These are phyloP conservation scores for Phalera bucephala DNA, from an alignment of 2,888 invertebrate genomes.

Conservation along the genomic window DNA sequence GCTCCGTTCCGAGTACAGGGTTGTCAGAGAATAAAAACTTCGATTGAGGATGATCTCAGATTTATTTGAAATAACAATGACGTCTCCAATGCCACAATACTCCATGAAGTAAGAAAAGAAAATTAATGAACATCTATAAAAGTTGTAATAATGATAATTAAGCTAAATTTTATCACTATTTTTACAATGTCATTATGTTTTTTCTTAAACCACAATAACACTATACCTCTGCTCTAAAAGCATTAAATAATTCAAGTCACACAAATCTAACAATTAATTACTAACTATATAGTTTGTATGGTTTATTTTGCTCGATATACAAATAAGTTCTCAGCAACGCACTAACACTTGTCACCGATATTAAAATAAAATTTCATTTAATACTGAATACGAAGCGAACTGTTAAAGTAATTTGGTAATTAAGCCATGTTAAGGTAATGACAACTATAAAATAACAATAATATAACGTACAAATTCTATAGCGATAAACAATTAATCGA, in stretches of 20 bases:
- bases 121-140: conserved; percentile 83
- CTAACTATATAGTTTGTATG: conserved; percentile 80
- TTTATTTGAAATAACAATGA: conserved; percentile 83
- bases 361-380: conserved; percentile 68
- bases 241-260: conserved; percentile 81
- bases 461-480: conserved; percentile 57
- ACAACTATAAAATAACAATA: conserved; percentile 64
- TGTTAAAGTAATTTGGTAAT: conserved; percentile 77
- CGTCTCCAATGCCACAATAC: conserved; percentile 82
- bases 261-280: conserved; percentile 83
- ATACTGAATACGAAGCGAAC: conserved; percentile 79
- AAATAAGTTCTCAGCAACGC: conserved; percentile 70
- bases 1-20: conserved; percentile 29
- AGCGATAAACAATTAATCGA: conserved; percentile 57
- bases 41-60: conserved; percentile 79
- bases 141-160: conserved; percentile 83
- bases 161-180: conserved; percentile 81
- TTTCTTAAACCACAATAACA: conserved; percentile 81
- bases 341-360: conserved; percentile 57
- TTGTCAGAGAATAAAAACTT: conserved; percentile 70
- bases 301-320: conserved; percentile 81
- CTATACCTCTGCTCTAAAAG: conserved; percentile 80
- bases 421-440: conserved; percentile 63
- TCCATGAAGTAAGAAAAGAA: conserved; percentile 81
- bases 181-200: conserved; percentile 83